Conservation (phyloP, 1,140 invertebrate genomes). For the Lysiphlebus fabarum region DNA sequence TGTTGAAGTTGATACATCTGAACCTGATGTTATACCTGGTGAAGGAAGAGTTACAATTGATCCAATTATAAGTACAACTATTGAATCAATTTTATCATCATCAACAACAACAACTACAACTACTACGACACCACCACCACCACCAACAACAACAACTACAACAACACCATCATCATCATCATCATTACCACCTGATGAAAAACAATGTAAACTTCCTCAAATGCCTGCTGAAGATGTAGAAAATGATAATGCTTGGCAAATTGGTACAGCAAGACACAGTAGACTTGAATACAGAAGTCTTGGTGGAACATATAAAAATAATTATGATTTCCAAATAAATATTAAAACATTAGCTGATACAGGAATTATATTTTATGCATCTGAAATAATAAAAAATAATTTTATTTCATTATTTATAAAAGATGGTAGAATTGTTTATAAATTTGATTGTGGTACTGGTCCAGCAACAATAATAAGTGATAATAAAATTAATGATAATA, state of each 20-base stretch:
- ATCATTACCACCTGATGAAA: constrained; percentile 17
- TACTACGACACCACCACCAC: constrained; percentile 22
- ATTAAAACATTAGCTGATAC: constrained; percentile 75
- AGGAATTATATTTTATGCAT: constrained; percentile 84
- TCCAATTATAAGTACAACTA: not conserved
- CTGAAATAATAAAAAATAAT: constrained; percentile 66
- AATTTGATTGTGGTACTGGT: constrained; percentile 73
- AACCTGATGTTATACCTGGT: constrained; percentile 15
- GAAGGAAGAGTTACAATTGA: constrained; percentile 27
- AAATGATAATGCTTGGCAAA: constrained; percentile 48
- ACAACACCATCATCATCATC: constrained; percentile 27
- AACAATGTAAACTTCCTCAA: constrained; percentile 45
- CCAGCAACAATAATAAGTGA: constrained; percentile 58
- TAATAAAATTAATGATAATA: constrained; percentile 71
- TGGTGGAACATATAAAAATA: constrained; percentile 61
- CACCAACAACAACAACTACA: constrained; percentile 14
- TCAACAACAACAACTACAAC: constrained; percentile 23
- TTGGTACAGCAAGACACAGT: constrained; percentile 66
- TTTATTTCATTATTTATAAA: constrained; percentile 79
- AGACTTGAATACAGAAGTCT: constrained; percentile 68
- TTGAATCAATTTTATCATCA: constrained; percentile 23
- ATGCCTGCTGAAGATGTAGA: constrained; percentile 46
- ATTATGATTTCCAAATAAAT: constrained; percentile 74
- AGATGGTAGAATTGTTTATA: constrained; percentile 70
- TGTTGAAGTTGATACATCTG: constrained; percentile 29